phyloP scores from a whole-genome alignment of 2,797 vertebrate species.

The Scolopax bukidnonensis region DNA sequence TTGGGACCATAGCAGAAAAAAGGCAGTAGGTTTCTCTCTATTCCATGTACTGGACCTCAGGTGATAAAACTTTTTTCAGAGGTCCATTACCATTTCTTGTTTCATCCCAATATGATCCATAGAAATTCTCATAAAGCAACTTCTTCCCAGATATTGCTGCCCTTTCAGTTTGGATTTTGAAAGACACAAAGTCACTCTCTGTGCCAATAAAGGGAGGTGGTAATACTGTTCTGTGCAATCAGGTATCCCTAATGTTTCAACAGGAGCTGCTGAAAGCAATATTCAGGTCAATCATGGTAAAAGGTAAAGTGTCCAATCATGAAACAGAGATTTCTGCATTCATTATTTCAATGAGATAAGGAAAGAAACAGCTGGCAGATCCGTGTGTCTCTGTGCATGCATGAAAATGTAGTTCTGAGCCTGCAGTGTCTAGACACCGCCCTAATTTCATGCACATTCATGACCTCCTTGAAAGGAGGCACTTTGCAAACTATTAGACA shows the following conservation, averaged over 20 bases:
- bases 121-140: background rate
- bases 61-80: background rate
- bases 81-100: background rate
- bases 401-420: background rate
- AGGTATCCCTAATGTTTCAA: background rate
- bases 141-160: background rate
- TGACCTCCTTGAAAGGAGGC: constrained; percentile 11
- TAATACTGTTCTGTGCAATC: background rate
- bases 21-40: background rate
- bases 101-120: background rate
- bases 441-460: background rate
- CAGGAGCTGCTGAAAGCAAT: background rate
- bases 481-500: background rate
- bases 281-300: background rate
- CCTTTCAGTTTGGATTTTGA: background rate
- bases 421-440: background rate
- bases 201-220: background rate
- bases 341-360: background rate
- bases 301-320: background rate
- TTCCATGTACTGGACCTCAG: background rate
- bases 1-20: background rate
- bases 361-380: background rate
- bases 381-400: background rate
- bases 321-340: background rate
- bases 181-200: background rate